Evolutionary conservation across 2,888 invertebrate species (phyloP).

Genomic region (Lasioglossum vierecki): DNA sequence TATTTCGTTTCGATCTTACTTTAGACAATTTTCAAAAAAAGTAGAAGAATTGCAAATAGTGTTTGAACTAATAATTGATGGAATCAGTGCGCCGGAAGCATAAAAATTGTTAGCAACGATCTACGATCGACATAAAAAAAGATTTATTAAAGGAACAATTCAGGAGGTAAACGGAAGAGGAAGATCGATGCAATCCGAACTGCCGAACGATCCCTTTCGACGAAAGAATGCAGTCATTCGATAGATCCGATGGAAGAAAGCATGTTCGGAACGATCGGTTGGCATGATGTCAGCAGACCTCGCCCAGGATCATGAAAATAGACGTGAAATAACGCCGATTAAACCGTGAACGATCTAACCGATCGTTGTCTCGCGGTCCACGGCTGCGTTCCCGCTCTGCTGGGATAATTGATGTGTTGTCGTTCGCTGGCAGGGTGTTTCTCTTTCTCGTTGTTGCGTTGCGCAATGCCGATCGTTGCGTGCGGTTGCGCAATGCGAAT

Average conservation of each 20-base stretch:
- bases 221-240: conserved; percentile 27
- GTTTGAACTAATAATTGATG: too few relatives aligned
- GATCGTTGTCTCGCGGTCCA: conserved; percentile 32
- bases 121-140: too few relatives aligned
- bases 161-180: too few relatives aligned
- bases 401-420: conserved; percentile 34
- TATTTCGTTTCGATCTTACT: too few relatives aligned
- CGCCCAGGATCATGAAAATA: conserved; percentile 64
- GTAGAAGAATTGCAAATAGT: too few relatives aligned
- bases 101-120: too few relatives aligned
- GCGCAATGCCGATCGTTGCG: conserved; percentile 38
- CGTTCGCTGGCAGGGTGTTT: conserved; percentile 24
- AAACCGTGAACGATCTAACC: conserved; percentile 44
- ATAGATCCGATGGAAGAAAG: conserved; percentile 58
- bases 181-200: not conserved
- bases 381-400: conserved; percentile 18
- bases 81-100: too few relatives aligned
- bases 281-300: conserved; percentile 63
- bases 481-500: conserved; percentile 29
- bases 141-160: too few relatives aligned
- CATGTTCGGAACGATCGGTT: conserved; percentile 21
- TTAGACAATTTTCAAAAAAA: too few relatives aligned
- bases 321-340: conserved; percentile 65
- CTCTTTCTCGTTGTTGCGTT: conserved; percentile 34
- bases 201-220: conserved; percentile 10